These are phyloP conservation scores for Sphenodon punctatus DNA, from an alignment of 2,797 vertebrate genomes.

Conservation along the genomic window DNA sequence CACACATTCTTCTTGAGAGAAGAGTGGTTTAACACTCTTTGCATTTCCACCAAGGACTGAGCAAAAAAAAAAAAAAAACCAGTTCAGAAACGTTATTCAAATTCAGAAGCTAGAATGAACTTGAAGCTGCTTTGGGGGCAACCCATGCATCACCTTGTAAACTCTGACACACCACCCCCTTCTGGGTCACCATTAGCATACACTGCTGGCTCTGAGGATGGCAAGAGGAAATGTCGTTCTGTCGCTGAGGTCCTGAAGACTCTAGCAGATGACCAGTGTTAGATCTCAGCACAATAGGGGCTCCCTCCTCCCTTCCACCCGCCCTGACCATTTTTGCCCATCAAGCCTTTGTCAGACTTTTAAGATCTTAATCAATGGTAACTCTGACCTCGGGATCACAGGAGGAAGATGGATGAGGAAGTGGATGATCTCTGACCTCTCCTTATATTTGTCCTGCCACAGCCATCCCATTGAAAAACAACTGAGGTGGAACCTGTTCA, in stretches of 20 bases:
- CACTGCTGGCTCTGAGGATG: constrained; percentile 10
- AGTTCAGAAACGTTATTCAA: constrained; percentile 45
- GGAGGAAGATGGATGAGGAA: constrained; percentile 91
- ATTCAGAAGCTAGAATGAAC: constrained; percentile 36
- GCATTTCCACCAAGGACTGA: constrained; percentile 17
- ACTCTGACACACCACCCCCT: constrained; percentile 11
- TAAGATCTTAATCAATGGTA: constrained; percentile 96
- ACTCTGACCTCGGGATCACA: constrained; percentile 82
- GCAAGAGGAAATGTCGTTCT: constrained; percentile 61
- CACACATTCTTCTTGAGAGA: neutral
- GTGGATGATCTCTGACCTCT: constrained; percentile 84
- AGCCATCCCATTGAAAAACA: constrained; percentile 78
- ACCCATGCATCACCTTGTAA: constrained; percentile 47
- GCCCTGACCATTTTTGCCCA: constrained; percentile 69
- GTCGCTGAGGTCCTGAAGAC: constrained; percentile 40
- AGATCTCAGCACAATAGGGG: constrained; percentile 69
- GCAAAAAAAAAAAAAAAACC: constrained; percentile 11
- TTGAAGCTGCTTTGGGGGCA: constrained; percentile 48
- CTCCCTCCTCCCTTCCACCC: constrained; percentile 46
- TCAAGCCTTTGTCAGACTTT: constrained; percentile 88
- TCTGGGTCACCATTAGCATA: constrained; percentile 35
- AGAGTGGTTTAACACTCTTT: constrained; percentile 22
- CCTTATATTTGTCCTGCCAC: constrained; percentile 79
- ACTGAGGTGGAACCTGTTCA: constrained; percentile 82
- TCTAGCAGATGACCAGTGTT: constrained; percentile 73